Evolutionary conservation across 2,797 vertebrate species (phyloP).

Genomic region (Paramormyrops hopkinsi): DNA sequence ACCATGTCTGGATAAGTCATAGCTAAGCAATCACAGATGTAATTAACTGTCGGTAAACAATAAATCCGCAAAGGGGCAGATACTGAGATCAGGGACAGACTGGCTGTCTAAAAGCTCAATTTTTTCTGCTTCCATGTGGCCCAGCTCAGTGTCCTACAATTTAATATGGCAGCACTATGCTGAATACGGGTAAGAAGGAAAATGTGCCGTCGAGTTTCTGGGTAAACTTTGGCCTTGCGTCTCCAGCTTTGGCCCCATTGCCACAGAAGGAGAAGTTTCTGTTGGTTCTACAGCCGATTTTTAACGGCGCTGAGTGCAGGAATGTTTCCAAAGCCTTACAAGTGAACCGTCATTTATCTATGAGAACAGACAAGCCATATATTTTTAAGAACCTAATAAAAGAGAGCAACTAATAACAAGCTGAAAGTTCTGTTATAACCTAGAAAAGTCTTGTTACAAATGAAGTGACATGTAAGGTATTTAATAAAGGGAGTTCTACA

Average conservation of each 20-base stretch:
- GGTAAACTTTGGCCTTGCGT: background rate
- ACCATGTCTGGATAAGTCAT: constrained; percentile 54
- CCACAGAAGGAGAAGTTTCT: background rate
- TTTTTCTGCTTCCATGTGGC: background rate
- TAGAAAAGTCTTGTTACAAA: background rate
- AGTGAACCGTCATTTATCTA: background rate
- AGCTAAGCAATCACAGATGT: constrained; percentile 56
- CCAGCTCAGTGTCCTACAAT: background rate
- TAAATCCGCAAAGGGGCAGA: constrained; percentile 23
- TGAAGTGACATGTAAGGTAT: constrained; percentile 2
- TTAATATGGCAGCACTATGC: background rate
- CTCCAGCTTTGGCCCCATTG: background rate
- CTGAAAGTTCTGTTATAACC: background rate
- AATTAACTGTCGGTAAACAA: constrained; percentile 57
- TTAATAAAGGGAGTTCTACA: constrained; percentile 3
- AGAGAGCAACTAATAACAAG: background rate
- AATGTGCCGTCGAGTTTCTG: background rate
- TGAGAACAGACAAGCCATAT: background rate
- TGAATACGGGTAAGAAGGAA: background rate
- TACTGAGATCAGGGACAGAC: background rate
- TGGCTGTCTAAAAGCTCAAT: background rate
- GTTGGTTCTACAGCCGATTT: background rate
- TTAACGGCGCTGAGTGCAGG: background rate
- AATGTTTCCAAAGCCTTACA: background rate
- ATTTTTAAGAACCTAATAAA: background rate